These are phyloP conservation scores for Phalacrocorax pelagicus DNA, from an alignment of 2,113 vertebrate genomes.

Conservation along the genomic window DNA sequence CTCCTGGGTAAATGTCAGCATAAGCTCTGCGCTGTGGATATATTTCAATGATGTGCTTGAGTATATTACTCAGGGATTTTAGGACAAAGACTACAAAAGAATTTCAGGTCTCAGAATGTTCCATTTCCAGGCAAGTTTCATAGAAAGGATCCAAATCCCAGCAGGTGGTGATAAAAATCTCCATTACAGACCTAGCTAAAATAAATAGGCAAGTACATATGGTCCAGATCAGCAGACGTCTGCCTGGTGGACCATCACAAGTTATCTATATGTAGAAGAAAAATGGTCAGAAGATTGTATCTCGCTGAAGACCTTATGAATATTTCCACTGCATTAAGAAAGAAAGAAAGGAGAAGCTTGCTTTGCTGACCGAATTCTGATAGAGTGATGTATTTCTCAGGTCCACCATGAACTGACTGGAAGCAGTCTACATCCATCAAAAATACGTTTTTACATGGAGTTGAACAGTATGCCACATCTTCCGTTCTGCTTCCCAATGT, in stretches of 20 bases:
- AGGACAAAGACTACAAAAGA: background rate
- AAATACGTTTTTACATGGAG: fast-evolving
- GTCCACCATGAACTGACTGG: background rate
- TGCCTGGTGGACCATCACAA: background rate
- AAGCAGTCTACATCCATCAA: background rate
- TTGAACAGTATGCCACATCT: background rate
- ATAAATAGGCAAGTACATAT: background rate
- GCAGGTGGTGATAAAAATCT: background rate
- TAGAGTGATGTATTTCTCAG: background rate
- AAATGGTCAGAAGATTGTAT: background rate
- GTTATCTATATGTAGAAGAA: background rate
- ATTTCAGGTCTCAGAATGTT: background rate
- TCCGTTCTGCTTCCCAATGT: background rate
- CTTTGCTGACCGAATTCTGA: background rate
- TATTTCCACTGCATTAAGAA: background rate
- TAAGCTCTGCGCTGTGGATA: background rate
- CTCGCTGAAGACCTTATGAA: background rate
- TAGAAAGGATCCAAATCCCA: background rate
- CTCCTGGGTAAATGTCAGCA: background rate
- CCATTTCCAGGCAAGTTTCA: background rate
- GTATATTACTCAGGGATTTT: background rate
- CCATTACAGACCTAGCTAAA: background rate
- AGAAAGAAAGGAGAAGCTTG: background rate
- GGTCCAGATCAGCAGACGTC: background rate
- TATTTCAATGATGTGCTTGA: background rate